These are phyloP conservation scores for Drosophila biarmipes DNA, from an alignment of 1,140 invertebrate genomes.

Conservation along the genomic window DNA sequence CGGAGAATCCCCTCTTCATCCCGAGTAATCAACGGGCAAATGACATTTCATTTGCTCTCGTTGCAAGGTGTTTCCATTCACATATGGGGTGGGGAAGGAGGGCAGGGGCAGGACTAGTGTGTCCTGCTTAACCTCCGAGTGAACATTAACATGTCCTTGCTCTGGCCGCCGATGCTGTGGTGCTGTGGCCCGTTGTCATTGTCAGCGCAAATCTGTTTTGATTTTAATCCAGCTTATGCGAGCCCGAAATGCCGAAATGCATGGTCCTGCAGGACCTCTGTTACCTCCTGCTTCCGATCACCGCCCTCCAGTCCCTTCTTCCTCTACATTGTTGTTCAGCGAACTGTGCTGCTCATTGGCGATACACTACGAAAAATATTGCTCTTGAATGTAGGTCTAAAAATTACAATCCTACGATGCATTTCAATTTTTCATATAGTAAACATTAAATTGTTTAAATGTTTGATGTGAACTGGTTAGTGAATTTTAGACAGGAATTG, in stretches of 20 bases:
- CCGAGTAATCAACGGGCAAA: slow-evolving; percentile 15
- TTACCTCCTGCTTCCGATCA: slow-evolving; percentile 8
- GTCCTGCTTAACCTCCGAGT: slow-evolving; percentile 48
- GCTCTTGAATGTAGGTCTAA: neutral
- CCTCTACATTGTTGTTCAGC: slow-evolving; percentile 56
- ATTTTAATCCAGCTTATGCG: slow-evolving; percentile 53
- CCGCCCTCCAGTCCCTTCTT: slow-evolving; percentile 1
- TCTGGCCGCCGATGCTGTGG: neutral
- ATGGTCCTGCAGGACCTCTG: slow-evolving; percentile 28
- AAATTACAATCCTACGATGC: too few relatives aligned
- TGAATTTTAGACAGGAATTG: too few relatives aligned
- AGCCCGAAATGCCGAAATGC: slow-evolving; percentile 41
- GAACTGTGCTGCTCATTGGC: slow-evolving; percentile 54
- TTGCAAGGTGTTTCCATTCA: slow-evolving; percentile 48
- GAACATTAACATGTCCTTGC: slow-evolving; percentile 47
- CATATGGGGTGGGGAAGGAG: slow-evolving; percentile 23
- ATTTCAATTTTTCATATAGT: too few relatives aligned
- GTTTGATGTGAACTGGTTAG: too few relatives aligned
- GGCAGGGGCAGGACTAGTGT: slow-evolving; percentile 25
- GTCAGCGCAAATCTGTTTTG: slow-evolving; percentile 54
- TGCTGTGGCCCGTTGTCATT: slow-evolving; percentile 37
- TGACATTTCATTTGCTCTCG: slow-evolving; percentile 48
- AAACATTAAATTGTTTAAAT: too few relatives aligned
- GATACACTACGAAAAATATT: slow-evolving; percentile 20
- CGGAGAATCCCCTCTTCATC: slow-evolving; percentile 4